These are phyloP conservation scores for Archocentrus centrarchus DNA, from an alignment of 2,113 vertebrate genomes.

Conservation along the genomic window DNA sequence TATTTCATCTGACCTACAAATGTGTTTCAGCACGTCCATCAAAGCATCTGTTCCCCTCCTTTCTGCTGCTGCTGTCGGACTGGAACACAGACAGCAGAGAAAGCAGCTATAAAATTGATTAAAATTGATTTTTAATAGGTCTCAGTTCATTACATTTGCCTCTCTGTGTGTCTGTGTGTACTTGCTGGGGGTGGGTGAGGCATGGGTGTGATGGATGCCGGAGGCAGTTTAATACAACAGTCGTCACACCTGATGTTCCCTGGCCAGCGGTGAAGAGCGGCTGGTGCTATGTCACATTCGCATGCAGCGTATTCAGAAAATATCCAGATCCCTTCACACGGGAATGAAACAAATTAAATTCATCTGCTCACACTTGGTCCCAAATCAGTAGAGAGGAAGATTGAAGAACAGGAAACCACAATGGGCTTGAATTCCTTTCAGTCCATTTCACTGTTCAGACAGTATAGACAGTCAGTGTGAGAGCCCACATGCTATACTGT, in stretches of 20 bases:
- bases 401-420: slow-evolving; percentile 35
- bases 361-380: slow-evolving; percentile 54
- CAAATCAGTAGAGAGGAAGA: slow-evolving; percentile 54
- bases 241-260: slow-evolving; percentile 31
- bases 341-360: slow-evolving; percentile 46
- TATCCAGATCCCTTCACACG: not conserved
- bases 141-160: slow-evolving; percentile 65
- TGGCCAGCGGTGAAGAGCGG: not conserved
- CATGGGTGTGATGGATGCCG: not conserved
- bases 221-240: slow-evolving; percentile 10
- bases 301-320: not conserved
- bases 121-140: slow-evolving; percentile 76
- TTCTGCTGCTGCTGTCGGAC: slow-evolving; percentile 59
- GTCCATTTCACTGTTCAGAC: slow-evolving; percentile 7
- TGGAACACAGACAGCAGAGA: slow-evolving; percentile 63
- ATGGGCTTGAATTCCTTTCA: not conserved
- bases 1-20: slow-evolving; percentile 53
- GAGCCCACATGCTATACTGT: not conserved
- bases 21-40: slow-evolving; percentile 38
- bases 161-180: not conserved
- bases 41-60: not conserved
- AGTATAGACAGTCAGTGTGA: not conserved
- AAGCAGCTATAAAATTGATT: slow-evolving; percentile 64
- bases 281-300: not conserved
- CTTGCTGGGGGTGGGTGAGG: slow-evolving; percentile 10